A percentile compares a stretch with the other conserved stretches of the same genome.
Evolutionary conservation across 2,797 vertebrate genomes (phyloP).

Genomic region (Neosilurus mollespiculum): DNA sequence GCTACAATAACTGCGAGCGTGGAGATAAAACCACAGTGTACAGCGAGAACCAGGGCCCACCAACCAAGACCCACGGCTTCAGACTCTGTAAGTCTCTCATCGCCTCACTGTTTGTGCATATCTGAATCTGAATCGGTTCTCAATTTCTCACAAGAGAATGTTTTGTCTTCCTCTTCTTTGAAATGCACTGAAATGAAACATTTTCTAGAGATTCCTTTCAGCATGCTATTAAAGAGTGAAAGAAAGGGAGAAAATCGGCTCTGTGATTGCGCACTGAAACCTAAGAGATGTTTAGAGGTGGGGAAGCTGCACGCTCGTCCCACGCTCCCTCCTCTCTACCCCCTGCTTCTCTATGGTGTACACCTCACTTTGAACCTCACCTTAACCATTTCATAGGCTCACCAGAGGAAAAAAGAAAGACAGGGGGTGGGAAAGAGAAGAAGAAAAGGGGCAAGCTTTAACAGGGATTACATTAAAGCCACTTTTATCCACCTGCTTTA

Average conservation of each 20-base stretch:
- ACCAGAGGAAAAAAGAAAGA: slow-evolving; percentile 62
- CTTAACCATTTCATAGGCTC: slow-evolving; percentile 71
- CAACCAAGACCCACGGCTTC: slow-evolving; percentile 84
- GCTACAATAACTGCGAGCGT: slow-evolving; percentile 89
- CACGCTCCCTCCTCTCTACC: slow-evolving; percentile 70
- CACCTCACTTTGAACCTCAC: slow-evolving; percentile 64
- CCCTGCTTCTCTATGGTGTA: slow-evolving; percentile 64
- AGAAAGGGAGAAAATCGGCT: slow-evolving; percentile 17
- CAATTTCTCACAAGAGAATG: slow-evolving; percentile 2
- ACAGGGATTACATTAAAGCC: slow-evolving; percentile 78
- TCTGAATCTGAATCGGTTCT: background rate
- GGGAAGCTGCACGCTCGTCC: slow-evolving; percentile 62
- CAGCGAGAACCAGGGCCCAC: slow-evolving; percentile 82
- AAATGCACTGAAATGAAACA: slow-evolving; percentile 32
- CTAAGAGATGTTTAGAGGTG: background rate
- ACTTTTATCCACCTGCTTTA: slow-evolving; percentile 72
- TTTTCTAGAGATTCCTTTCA: slow-evolving; percentile 20
- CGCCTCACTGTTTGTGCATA: slow-evolving; percentile 28
- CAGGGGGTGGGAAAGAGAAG: slow-evolving; percentile 63
- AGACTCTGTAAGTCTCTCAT: slow-evolving; percentile 87
- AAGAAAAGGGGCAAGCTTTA: slow-evolving; percentile 72
- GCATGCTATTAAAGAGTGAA: slow-evolving; percentile 15
- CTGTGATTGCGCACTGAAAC: slow-evolving; percentile 14
- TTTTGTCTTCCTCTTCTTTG: slow-evolving; percentile 13
- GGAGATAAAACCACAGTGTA: slow-evolving; percentile 91